Evolutionary conservation across 2,113 vertebrate genomes (phyloP), one percentile per base, ranked within the genome.

Genomic region (Urocolius indicus): DNA sequence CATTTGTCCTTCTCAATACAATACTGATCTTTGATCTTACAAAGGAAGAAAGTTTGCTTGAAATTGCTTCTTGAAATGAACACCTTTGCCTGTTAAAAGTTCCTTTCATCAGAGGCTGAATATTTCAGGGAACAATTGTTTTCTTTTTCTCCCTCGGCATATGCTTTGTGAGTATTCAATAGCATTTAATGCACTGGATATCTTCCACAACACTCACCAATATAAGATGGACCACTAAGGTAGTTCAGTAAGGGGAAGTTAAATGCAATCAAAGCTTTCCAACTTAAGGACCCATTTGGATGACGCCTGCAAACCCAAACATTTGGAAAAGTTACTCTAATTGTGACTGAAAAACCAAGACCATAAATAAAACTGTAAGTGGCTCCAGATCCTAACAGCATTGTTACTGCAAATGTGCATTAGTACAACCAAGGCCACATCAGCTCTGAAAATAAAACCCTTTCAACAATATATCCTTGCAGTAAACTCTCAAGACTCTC

Each of bases 291-390:
- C 85, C 91, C 71, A 62, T 87, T 94, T 95, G 76, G 43, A 48
- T 82, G 83, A 93, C 2, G 59, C 86, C 95, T 87, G 20, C 68
- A 93, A 93, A 82, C 95, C 94, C 82, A 89, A 90, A 96, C 84
- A 91, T 96, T 96, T 93, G 93, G 95, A 94, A 94, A 96, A 93
- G 66, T 80, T 93, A 19, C 86, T 93, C 87, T 92, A 91, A 95
- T 97, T 97, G 66, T 93, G 93, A 95, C 85, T 94, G 84, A 95
- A 95, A 97, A 97, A 83, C 95, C 87, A 89, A 94, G 94, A 85
- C 89, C 57, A 13, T 93, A 97, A 97, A 94, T 95, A 94, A 96
- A 96, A 87, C 74, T 43, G 8, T 91, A 93, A 97, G 91, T 96
- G 84, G 51, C 90, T 94, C 95, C 82, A 95, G 92, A 94, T 96